Conservation (phyloP, 2,888 invertebrate species). For the Aleiodes testaceus region DNA sequence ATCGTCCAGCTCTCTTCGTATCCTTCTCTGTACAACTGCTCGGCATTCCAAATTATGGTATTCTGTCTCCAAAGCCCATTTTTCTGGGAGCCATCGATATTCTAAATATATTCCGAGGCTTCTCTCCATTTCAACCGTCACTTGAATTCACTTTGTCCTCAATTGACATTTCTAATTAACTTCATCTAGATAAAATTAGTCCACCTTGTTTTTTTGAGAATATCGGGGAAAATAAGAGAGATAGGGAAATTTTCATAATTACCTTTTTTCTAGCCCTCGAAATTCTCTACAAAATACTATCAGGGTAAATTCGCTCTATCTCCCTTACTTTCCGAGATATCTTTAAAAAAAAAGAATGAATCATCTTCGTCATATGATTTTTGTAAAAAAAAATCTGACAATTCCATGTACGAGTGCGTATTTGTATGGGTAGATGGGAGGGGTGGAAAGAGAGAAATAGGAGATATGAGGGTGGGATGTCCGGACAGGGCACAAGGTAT, state of each 20-base stretch:
- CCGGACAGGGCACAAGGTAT: conserved; percentile 21
- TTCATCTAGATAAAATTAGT: no score
- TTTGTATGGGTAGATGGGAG: not conserved
- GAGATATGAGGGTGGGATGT: conserved; percentile 41
- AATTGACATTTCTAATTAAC: no score
- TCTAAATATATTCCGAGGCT: conserved; percentile 11
- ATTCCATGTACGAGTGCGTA: not conserved
- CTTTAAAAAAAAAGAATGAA: no score
- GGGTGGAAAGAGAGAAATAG: conserved; percentile 3
- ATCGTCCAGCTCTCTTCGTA: conserved; percentile 45
- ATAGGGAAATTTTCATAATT: not conserved
- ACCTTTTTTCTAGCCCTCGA: not conserved
- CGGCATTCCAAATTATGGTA: conserved; percentile 34
- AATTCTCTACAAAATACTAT: not conserved
- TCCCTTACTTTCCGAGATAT: not conserved
- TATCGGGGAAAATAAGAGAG: no score
- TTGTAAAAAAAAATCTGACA: no score
- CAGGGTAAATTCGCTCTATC: no score
- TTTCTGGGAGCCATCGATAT: conserved; percentile 31
- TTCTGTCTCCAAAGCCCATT: conserved; percentile 40
- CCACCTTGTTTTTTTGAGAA: no score
- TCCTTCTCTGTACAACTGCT: conserved; percentile 41
- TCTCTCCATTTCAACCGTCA: not conserved
- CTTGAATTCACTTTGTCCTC: no score
- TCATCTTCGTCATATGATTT: no score